Conservation (phyloP, 2,888 invertebrate genomes). For the Ischnus inquisitorius region DNA sequence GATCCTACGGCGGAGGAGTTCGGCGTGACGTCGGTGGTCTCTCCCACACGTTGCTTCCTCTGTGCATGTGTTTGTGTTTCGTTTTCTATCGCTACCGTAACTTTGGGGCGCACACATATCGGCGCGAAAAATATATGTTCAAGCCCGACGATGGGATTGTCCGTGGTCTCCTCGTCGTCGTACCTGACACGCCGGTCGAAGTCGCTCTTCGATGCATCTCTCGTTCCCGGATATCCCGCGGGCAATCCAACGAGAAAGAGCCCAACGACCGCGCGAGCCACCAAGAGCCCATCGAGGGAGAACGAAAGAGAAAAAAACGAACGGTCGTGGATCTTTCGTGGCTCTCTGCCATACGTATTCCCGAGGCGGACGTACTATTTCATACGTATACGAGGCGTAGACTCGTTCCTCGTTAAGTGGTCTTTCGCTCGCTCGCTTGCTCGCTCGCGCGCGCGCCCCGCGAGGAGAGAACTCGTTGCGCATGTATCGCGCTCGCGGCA, state of each 20-base stretch:
- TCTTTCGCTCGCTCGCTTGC: constrained; percentile 10
- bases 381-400: constrained; percentile 52
- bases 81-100: neutral
- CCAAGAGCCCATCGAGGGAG: constrained; percentile 34
- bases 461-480: constrained; percentile 4
- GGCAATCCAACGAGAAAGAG: constrained; percentile 43
- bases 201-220: constrained; percentile 36
- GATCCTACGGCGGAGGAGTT: constrained; percentile 75
- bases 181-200: constrained; percentile 48
- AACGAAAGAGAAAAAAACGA: constrained; percentile 30
- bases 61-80: constrained; percentile 8
- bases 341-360: constrained; percentile 47
- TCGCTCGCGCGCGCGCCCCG: no score
- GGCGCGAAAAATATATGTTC: neutral
- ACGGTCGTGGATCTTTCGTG: constrained; percentile 43
- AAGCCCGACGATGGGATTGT: constrained; percentile 20
- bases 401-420: constrained; percentile 57
- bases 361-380: constrained; percentile 59
- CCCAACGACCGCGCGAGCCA: neutral
- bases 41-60: constrained; percentile 24
- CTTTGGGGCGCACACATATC: constrained; percentile 17
- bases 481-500: constrained; percentile 36
- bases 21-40: constrained; percentile 30
- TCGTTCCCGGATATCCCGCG: constrained; percentile 51
- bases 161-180: constrained; percentile 14